These are phyloP conservation scores for Gnathonemus longibarbis DNA, from an alignment of 2,113 vertebrate species.

Conservation along the genomic window DNA sequence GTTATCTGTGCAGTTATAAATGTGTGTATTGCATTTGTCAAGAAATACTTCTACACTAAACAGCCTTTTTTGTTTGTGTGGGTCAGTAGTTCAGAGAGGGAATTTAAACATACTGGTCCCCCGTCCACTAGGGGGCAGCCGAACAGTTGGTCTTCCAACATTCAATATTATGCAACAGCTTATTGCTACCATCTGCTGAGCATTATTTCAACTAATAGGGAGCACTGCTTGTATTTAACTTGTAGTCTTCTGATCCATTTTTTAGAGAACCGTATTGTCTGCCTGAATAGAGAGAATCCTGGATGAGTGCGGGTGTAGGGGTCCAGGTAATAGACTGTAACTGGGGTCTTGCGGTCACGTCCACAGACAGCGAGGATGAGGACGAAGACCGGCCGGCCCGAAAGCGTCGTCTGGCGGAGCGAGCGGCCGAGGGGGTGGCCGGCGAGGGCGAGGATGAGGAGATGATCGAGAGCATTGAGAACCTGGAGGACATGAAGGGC, in stretches of 20 bases:
- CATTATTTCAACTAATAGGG: background rate
- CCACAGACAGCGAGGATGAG: conserved; percentile 85
- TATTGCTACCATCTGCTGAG: background rate
- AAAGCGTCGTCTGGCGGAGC: conserved; percentile 75
- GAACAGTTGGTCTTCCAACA: background rate
- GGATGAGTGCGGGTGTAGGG: background rate
- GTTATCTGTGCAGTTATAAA: background rate
- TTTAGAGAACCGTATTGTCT: background rate
- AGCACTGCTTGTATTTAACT: background rate
- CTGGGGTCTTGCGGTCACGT: background rate
- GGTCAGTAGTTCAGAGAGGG: background rate
- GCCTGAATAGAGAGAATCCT: background rate
- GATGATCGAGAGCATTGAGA: conserved; percentile 98
- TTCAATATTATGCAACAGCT: background rate
- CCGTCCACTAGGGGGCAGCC: background rate
- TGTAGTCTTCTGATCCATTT: background rate
- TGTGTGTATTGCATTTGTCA: background rate
- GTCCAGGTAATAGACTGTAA: background rate
- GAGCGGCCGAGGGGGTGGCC: conserved; percentile 70
- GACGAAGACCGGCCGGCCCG: conserved; percentile 80
- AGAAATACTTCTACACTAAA: background rate
- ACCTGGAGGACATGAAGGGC: conserved; percentile 96
- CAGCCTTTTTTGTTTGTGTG: background rate
- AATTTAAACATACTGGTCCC: background rate
- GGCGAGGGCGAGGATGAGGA: conserved; percentile 80